Conservation (phyloP, 1,140 invertebrate species). For the Pararge aegeria region DNA sequence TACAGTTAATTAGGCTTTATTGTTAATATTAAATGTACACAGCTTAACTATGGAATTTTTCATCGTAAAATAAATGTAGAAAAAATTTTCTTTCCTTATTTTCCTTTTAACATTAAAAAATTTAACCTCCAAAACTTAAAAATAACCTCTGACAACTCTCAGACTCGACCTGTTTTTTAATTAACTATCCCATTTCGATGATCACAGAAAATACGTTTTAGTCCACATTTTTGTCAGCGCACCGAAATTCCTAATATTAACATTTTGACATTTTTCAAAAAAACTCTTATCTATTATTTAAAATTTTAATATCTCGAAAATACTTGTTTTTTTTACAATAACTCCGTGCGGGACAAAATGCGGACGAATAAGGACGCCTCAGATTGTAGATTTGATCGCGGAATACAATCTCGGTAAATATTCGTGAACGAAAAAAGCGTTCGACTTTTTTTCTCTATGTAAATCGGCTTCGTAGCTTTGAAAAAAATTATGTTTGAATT, state of each 20-base stretch:
- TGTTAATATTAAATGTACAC: conserved; percentile 73
- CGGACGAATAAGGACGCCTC: conserved; percentile 18
- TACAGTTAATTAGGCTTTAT: conserved; percentile 66
- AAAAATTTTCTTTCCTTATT: conserved; percentile 56
- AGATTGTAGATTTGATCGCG: not conserved
- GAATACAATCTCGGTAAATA: not conserved
- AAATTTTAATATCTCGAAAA: conserved; percentile 64
- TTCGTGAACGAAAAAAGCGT: no score
- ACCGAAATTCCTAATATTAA: conserved; percentile 33
- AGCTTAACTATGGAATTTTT: conserved; percentile 75
- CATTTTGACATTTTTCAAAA: conserved; percentile 43
- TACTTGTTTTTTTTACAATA: conserved; percentile 52
- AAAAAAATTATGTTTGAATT: no score
- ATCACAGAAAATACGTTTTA: conserved; percentile 56
- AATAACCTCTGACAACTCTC: conserved; percentile 58
- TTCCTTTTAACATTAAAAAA: conserved; percentile 69
- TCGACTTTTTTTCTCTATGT: no score
- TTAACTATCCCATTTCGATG: conserved; percentile 15
- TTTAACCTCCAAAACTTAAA: conserved; percentile 67
- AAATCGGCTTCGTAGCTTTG: no score
- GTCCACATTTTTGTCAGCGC: conserved; percentile 33
- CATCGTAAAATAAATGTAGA: conserved; percentile 75
- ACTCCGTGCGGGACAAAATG: conserved; percentile 35
- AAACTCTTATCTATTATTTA: conserved; percentile 50
- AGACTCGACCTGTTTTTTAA: conserved; percentile 43